Conservation (phyloP, 2,113 vertebrate genomes). For the Tenrec ecaudatus region DNA sequence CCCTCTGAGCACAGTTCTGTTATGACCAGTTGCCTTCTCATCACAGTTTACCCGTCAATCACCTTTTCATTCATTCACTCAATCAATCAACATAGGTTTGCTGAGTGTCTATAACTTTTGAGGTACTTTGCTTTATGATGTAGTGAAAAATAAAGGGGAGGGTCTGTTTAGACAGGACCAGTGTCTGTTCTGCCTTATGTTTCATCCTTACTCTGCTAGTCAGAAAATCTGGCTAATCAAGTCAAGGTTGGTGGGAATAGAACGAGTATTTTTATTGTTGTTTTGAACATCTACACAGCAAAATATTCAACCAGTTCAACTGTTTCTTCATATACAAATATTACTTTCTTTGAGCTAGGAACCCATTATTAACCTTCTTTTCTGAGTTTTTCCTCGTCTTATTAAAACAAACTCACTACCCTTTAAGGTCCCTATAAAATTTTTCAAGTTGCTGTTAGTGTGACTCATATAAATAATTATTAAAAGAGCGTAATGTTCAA, state of each 20-base stretch:
- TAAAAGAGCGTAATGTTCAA: neutral
- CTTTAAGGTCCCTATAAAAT: neutral
- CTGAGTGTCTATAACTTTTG: conserved; percentile 5
- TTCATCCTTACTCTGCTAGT: neutral
- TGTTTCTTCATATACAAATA: neutral
- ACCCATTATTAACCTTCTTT: neutral
- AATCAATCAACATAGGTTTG: conserved; percentile 9
- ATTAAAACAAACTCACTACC: neutral
- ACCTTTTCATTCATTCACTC: neutral
- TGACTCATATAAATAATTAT: neutral
- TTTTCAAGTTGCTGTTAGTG: neutral
- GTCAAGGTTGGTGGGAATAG: conserved; percentile 2
- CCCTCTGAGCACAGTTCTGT: too few species aligned
- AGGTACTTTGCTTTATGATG: neutral
- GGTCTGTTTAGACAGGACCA: neutral
- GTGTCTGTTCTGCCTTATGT: conserved; percentile 5
- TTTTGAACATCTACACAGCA: neutral
- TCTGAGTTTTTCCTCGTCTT: neutral
- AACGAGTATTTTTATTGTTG: neutral
- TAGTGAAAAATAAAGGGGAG: neutral
- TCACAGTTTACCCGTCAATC: neutral
- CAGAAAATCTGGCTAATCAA: conserved; percentile 44
- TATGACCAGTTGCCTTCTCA: neutral
- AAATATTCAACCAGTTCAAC: neutral
- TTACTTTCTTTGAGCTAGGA: too few species aligned